phyloP scores from a whole-genome alignment of 2,797 vertebrate genomes.

The Columba guinea region DNA sequence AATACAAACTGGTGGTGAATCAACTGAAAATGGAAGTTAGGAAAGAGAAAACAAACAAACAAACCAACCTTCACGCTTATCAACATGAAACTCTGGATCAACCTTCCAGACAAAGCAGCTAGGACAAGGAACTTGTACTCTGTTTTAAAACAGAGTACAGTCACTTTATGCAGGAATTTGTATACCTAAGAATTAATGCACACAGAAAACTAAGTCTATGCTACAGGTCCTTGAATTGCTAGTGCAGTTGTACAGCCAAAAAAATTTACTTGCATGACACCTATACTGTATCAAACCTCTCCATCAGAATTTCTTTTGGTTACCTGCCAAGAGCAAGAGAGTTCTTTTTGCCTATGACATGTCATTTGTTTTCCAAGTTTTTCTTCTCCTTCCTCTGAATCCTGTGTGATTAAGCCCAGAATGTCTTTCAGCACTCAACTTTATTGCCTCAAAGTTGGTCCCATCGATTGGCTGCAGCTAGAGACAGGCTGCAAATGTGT shows the following conservation, averaged over 20 bases:
- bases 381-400: neutral
- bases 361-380: neutral
- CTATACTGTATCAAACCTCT: neutral
- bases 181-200: neutral
- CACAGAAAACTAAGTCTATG: neutral
- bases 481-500: neutral
- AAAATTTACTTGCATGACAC: neutral
- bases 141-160: neutral
- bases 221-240: neutral
- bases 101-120: neutral
- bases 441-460: neutral
- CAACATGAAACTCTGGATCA: neutral
- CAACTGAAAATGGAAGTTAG: neutral
- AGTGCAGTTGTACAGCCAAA: neutral
- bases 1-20: neutral
- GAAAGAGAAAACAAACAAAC: neutral
- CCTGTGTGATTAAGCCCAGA: neutral
- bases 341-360: neutral
- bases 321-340: neutral
- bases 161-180: neutral
- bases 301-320: neutral
- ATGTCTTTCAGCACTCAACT: neutral
- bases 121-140: neutral
- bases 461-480: neutral
- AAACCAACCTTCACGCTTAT: neutral